Base-by-base conservation (phyloP, 2,888 invertebrate genomes). In the Pseudococcus jackbeardsleyi region DNA sequence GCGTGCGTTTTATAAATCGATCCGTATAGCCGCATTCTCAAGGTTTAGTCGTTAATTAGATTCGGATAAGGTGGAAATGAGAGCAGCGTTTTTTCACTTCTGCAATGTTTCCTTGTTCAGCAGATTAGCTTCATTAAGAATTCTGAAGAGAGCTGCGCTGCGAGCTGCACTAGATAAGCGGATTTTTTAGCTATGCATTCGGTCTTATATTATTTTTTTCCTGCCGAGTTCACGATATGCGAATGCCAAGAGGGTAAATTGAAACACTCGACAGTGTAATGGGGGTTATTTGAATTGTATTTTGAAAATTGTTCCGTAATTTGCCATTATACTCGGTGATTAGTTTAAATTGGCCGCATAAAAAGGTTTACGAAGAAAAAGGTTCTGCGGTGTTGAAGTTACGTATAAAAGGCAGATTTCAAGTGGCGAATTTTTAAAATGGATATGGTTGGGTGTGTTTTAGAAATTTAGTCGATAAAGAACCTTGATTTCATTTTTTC, bases 91-190 rank as follows among this genome's bases (percentile, higher is more conserved):
- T 26, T 26, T 26, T 7, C 79, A 22, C 17, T 26, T 68, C 77
- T 33, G 26, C 26, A 33, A 12, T 77, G 19, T 39, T 77, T 9
- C 39, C 7, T 79, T 42, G 79, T 79, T 79, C 26, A 39, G 79
- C 79, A 42, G 79, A 79, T 79, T 79, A 79, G 19, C 42, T 79
- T 79, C 42, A 79, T 79, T 79, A 79, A 79, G 79, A 79, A 79
- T 79, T 79, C 79, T 33, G 46, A 42, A 79, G 79, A 42, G 42
- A 42, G n/a, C 15, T 42, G 8, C 42, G 59, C 46, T 39, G 5
- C 42, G 15, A 11, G 79, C 17, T 79, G 79, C 79, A 42, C 17
- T 17, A 79, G 79, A 79, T 79, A 79, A 79, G 79, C 79, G 79
- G 79, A 79, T 33, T 79, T 79, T 79, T 79, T 79, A 79, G 42